phyloP scores from a whole-genome alignment of 2,888 invertebrate genomes.

The Paralinhomoeus sp. region DNA sequence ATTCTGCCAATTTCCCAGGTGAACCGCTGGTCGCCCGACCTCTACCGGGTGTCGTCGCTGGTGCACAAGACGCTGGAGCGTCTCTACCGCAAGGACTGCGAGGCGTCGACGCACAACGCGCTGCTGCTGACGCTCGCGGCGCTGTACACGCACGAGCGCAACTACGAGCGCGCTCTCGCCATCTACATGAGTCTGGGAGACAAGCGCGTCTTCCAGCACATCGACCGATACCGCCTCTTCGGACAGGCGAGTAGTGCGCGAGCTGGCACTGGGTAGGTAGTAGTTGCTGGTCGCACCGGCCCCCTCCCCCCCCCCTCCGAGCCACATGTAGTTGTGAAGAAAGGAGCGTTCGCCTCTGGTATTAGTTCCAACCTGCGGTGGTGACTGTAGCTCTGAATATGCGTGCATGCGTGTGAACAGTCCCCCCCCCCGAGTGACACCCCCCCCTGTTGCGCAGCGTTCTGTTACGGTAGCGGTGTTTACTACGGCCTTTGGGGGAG shows the following conservation, averaged over 20 bases:
- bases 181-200: slow-evolving; percentile 5
- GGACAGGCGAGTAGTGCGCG: slow-evolving; percentile 5
- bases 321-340: too few relatives aligned
- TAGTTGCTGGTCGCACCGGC: too few relatives aligned
- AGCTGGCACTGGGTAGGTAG: neutral
- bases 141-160: slow-evolving; percentile 17
- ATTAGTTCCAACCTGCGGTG: too few relatives aligned
- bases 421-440: too few relatives aligned
- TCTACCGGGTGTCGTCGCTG: neutral
- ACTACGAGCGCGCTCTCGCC: slow-evolving; percentile 10
- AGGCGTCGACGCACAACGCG: slow-evolving; percentile 4
- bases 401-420: too few relatives aligned
- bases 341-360: too few relatives aligned
- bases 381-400: too few relatives aligned
- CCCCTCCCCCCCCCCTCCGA: too few relatives aligned
- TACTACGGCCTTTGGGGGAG: too few relatives aligned
- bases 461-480: too few relatives aligned
- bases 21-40: slow-evolving; percentile 3
- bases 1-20: too few relatives aligned
- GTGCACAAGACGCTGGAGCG: neutral
- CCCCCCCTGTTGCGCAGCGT: too few relatives aligned
- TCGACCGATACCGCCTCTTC: slow-evolving; percentile 20
- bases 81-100: neutral
- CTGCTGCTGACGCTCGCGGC: slow-evolving; percentile 12
- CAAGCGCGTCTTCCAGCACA: slow-evolving; percentile 17